Base-by-base conservation (phyloP, 2,113 vertebrate genomes). In the Tragelaphus imberbis region DNA sequence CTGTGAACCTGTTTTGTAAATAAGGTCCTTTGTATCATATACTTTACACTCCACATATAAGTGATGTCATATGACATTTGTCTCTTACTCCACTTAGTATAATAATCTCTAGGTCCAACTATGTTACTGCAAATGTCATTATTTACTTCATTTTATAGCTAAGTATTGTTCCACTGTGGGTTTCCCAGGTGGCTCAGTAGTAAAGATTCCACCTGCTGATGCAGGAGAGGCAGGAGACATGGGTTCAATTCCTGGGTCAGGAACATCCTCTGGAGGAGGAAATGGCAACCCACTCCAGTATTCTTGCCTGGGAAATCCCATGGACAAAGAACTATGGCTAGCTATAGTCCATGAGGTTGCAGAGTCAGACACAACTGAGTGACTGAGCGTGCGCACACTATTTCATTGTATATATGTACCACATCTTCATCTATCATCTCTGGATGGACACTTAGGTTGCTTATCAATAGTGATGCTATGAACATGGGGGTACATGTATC, bases 371-470 rank as follows among this genome's bases (percentile, higher is more conserved):
- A 27, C 71, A 27, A 2, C 12, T 77, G 71, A 44, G 71, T 12
- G 1, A 7, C 36, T 25, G 1, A 44, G 3, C 23, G 7, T 2
- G 40, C 71, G 4, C 71, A 27, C 40, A 12, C 28, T 51, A 6
- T 6, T 51, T 49, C 47, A 51, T 5, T 51, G 8, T 19, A 11
- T 19, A 11, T 30, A 17, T 80, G 77, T 33, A 30, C 47, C 47
- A 80, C 47, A 6, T 30, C 27, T 30, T 80, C 51, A 80, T 30
- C 8, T 15, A 6, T 80, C 47, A 17, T 80, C 47, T 51, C 15
- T 49, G 13, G 44, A 30, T 51, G 47, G 44, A 51, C 47, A 80
- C 21, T 80, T 80, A 80, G 27, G 27, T 49, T 51, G 44, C 47
- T 80, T 80, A 47, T 51, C 28, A 3, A 11, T 9, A 80, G 77